Evolutionary conservation across 2,113 vertebrate species (phyloP), one percentile per base, ranked within the genome.

Genomic region (Garra rufa): DNA sequence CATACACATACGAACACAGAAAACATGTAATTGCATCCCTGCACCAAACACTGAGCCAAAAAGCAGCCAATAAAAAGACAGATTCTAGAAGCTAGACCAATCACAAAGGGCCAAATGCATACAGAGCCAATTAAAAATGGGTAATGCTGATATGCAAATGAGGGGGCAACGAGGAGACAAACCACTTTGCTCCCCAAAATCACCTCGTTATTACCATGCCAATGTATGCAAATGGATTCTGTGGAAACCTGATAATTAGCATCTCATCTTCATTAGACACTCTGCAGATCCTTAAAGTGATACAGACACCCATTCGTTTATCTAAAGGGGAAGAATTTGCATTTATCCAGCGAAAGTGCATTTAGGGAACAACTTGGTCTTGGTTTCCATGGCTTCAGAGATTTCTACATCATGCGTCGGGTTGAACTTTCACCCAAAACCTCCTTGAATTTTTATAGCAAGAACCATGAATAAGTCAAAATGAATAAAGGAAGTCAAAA

Each of bases 181-280:
- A 83, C 21, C 75, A 76, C 65, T 82, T 41, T 43, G 57, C 67
- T 67, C 69, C 76, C 67, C 55, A 17, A 70, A n/a, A 65, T 75
- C 87, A 88, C 84, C 87, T 85, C 38, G 75, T 81, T 81, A 88
- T 83, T 75, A 26, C 76, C 46, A 76, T 52, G 84, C 85, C 84
- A 80, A 88, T 83, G 65, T 76, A 88, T 85, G 84, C 76, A 85
- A 88, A 88, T 88, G 57, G 41, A 70, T 75, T 82, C 80, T 48
- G 81, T 41, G 69, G 65, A 69, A 88, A 67, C 81, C 26, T 79
- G 71, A 48, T 82, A 88, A 85, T 88, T 85, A 88, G 67, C 75
- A 88, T 88, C 76, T 83, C 73, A 70, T 81, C 76, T 63, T 88
- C 80, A 83, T 88, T 81, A 85, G 48, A 9, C 57, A 11, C 83